These are phyloP conservation scores for Propithecus coquereli DNA, from an alignment of 2,113 vertebrate species.

Conservation along the genomic window DNA sequence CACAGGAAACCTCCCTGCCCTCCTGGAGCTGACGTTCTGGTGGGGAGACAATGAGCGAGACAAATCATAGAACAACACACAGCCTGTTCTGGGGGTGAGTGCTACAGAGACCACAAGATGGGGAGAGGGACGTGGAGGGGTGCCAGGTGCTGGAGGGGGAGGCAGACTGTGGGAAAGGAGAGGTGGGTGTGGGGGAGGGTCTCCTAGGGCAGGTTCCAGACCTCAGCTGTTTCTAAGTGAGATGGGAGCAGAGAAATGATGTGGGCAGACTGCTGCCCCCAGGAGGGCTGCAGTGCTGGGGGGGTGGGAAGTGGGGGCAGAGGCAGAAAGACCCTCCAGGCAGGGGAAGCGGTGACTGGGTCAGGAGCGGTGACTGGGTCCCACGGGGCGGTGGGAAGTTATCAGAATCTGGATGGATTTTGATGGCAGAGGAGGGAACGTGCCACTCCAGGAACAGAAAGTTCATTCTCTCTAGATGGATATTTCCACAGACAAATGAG, in stretches of 20 bases:
- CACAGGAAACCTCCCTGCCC: background rate
- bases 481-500: background rate
- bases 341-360: background rate
- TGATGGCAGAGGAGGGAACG: background rate
- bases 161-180: background rate
- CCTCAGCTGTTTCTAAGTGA: background rate
- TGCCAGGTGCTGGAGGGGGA: background rate
- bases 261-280: background rate
- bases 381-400: background rate
- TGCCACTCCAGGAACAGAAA: background rate
- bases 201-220: background rate
- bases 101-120: background rate
- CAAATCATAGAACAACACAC: background rate
- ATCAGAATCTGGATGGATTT: background rate
- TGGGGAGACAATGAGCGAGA: background rate
- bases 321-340: background rate
- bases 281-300: fast-evolving
- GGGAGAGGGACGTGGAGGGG: too few species aligned
- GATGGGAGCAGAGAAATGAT: background rate
- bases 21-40: background rate
- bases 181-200: background rate
- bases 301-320: background rate
- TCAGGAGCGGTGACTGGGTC: background rate
- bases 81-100: background rate
- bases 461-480: too few species aligned